Percentiles rank a stretch among this genome's conserved stretches.
Conservation (phyloP, 2,888 invertebrate species). For the Cantharis lateralis region DNA sequence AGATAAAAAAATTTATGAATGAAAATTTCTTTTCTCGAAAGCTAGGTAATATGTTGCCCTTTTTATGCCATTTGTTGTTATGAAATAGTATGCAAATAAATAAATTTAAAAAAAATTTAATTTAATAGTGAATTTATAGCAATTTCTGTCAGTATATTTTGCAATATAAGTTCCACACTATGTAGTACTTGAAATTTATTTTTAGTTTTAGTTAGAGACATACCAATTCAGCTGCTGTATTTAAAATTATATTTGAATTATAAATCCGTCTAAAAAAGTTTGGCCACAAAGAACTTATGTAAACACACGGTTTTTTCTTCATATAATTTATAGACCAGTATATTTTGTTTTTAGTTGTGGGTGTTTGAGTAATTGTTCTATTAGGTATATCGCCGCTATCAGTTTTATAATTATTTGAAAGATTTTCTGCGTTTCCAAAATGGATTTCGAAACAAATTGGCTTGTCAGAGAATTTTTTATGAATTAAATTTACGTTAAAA, state of each 20-base stretch:
- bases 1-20: no score
- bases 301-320: slow-evolving; percentile 70
- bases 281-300: slow-evolving; percentile 65
- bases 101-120: no score
- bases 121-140: no score
- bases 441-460: slow-evolving; percentile 70
- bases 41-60: no score
- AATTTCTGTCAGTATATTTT: no score
- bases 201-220: no score
- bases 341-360: slow-evolving; percentile 41
- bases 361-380: slow-evolving; percentile 34
- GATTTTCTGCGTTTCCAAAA: slow-evolving; percentile 64
- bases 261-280: slow-evolving; percentile 70
- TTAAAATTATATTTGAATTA: slow-evolving; percentile 68
- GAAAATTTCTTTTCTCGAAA: no score
- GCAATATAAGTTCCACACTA: no score
- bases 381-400: slow-evolving; percentile 22
- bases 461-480: slow-evolving; percentile 60
- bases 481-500: slow-evolving; percentile 71
- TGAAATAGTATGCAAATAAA: no score
- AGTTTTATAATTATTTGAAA: slow-evolving; percentile 36
- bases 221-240: slow-evolving; percentile 66
- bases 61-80: no score
- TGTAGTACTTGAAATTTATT: no score
- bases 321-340: slow-evolving; percentile 53